Evolutionary conservation across 2,888 invertebrate species (phyloP).

Genomic region (Yponomeuta sedellus): DNA sequence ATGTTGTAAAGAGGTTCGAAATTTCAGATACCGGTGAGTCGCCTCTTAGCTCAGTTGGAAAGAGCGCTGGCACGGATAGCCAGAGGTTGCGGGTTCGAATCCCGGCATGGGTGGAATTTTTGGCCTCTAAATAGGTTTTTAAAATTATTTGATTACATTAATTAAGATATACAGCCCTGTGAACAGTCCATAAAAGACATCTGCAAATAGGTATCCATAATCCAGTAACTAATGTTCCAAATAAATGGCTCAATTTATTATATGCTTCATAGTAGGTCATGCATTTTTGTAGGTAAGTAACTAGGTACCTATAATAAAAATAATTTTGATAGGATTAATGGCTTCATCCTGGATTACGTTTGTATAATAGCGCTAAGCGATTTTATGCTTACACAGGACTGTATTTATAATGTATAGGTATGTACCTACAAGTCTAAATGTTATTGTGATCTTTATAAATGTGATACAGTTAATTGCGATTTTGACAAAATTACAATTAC

Average conservation of each 20-base stretch:
- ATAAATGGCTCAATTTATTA: background rate
- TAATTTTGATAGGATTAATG: constrained; percentile 21
- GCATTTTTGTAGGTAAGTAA: constrained; percentile 15
- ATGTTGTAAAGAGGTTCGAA: too few relatives aligned
- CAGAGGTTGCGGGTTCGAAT: too few relatives aligned
- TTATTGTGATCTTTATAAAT: background rate
- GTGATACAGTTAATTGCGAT: constrained; percentile 13
- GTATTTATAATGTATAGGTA: background rate
- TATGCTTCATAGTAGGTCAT: background rate
- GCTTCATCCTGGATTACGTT: constrained; percentile 20
- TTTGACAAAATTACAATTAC: constrained; percentile 7
- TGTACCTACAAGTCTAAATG: too few relatives aligned
- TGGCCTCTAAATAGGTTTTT: too few relatives aligned
- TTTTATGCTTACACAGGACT: background rate
- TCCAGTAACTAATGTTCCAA: background rate
- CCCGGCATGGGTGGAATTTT: too few relatives aligned
- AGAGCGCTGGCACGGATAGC: too few relatives aligned
- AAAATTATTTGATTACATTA: too few relatives aligned
- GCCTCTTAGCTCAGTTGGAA: too few relatives aligned
- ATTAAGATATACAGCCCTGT: too few relatives aligned
- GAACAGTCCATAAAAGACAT: too few relatives aligned
- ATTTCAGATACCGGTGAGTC: too few relatives aligned
- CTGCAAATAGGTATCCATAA: too few relatives aligned
- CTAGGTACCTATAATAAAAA: constrained; percentile 7
- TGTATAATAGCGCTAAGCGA: background rate